Percentiles rank a stretch among this genome's conserved stretches.
Evolutionary conservation across 53 echinoderm and acorn worm species (phyloP).

Genomic region (Holothuria scabra): DNA sequence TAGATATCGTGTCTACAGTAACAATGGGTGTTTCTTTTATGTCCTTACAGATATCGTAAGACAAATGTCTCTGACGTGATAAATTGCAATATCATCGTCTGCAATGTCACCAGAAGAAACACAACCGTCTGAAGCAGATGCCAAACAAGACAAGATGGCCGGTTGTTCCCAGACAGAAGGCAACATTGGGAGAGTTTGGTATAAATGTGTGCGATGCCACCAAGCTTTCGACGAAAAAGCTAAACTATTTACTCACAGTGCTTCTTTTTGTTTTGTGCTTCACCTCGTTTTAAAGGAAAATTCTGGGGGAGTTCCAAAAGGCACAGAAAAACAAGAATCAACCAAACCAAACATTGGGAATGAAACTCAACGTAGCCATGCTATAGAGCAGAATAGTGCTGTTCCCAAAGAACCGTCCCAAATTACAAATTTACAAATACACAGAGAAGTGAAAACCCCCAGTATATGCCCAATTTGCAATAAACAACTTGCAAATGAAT

Average conservation of each 20-base stretch:
- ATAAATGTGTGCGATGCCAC: slow-evolving; percentile 4
- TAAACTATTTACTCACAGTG: neutral
- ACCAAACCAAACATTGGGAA: no score
- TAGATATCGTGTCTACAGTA: no score
- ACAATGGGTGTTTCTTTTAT: no score
- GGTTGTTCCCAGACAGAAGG: neutral
- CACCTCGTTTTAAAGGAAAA: neutral
- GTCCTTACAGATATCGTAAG: neutral
- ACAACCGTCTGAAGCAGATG: neutral
- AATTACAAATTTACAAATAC: no score
- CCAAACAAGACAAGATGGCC: neutral
- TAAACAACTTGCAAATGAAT: neutral
- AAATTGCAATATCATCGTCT: neutral
- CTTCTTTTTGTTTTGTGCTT: slow-evolving; percentile 5
- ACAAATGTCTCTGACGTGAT: neutral
- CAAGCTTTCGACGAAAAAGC: neutral
- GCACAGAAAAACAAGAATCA: no score
- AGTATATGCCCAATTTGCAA: slow-evolving; percentile 24
- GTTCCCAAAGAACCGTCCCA: no score
- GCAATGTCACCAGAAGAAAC: neutral
- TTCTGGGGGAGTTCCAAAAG: no score
- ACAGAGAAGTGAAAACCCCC: neutral
- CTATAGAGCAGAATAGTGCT: no score
- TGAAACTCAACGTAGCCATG: no score
- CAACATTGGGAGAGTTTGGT: neutral